These are phyloP conservation scores for Drosophila borborema DNA, from an alignment of 2,888 invertebrate species.

Conservation along the genomic window DNA sequence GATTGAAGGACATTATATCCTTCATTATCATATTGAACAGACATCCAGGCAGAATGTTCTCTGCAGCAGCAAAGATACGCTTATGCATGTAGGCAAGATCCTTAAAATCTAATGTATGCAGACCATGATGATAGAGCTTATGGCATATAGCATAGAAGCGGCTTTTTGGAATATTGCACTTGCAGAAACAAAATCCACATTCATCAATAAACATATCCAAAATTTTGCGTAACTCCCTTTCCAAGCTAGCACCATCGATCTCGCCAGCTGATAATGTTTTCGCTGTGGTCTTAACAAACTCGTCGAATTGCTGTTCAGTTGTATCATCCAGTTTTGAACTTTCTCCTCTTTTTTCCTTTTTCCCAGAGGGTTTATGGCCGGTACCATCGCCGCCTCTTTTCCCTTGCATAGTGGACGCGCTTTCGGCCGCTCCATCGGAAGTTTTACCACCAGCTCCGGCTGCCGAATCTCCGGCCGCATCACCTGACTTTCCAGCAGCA, in stretches of 20 bases:
- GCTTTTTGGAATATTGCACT: conserved; percentile 73
- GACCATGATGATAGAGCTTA: conserved; percentile 80
- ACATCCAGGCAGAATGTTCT: conserved; percentile 78
- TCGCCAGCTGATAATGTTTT: conserved; percentile 61
- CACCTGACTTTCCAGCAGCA: not conserved
- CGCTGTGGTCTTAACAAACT: conserved; percentile 70
- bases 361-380: not conserved
- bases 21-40: conserved; percentile 73
- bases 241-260: conserved; percentile 70
- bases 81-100: conserved; percentile 82
- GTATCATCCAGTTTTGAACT: conserved; percentile 30
- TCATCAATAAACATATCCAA: conserved; percentile 79
- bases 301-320: conserved; percentile 58
- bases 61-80: conserved; percentile 78
- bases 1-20: conserved; percentile 45
- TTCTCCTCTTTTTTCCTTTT: conserved; percentile 9
- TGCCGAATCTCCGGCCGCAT: not conserved
- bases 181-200: conserved; percentile 78
- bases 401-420: not conserved
- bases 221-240: conserved; percentile 76
- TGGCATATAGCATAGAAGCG: conserved; percentile 80
- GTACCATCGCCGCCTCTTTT: not conserved
- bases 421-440: no score
- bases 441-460: not conserved
- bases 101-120: conserved; percentile 71